Evolutionary conservation across 1,140 invertebrate species (phyloP).

Genomic region (Platyscapa corneri): DNA sequence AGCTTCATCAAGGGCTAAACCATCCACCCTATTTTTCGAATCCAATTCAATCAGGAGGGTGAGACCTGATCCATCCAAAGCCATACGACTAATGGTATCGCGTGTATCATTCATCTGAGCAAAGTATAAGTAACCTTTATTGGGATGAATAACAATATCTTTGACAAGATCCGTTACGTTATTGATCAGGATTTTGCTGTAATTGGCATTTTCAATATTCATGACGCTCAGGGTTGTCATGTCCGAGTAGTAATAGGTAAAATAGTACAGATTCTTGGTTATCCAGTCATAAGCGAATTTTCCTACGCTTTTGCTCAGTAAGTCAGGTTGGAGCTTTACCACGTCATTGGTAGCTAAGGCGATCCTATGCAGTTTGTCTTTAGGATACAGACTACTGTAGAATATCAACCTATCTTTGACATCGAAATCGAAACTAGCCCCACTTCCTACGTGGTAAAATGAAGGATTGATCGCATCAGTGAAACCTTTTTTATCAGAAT

Average conservation of each 20-base stretch:
- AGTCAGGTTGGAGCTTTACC: background rate
- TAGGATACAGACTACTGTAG: background rate
- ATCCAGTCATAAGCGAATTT: conserved; percentile 27
- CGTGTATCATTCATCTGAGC: background rate
- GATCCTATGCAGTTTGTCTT: conserved; percentile 3
- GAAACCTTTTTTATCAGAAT: background rate
- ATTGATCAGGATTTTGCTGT: conserved; percentile 31
- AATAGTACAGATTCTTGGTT: conserved; percentile 38
- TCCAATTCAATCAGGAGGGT: background rate
- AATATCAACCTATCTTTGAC: background rate
- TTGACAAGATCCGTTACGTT: background rate
- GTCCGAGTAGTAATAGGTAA: conserved; percentile 16
- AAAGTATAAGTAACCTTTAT: conserved; percentile 29
- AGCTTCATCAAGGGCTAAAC: conserved; percentile 13
- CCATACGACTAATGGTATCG: background rate
- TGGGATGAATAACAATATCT: conserved; percentile 22
- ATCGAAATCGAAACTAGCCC: background rate
- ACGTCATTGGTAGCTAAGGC: background rate
- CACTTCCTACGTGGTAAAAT: background rate
- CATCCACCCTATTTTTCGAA: background rate
- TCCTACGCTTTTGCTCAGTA: background rate
- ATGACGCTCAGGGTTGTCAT: conserved; percentile 16
- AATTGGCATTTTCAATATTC: conserved; percentile 9
- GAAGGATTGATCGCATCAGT: conserved; percentile 20
- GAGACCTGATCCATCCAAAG: background rate